Base-by-base conservation (phyloP, 1,140 invertebrate genomes). In the Drosophila albomicans region DNA sequence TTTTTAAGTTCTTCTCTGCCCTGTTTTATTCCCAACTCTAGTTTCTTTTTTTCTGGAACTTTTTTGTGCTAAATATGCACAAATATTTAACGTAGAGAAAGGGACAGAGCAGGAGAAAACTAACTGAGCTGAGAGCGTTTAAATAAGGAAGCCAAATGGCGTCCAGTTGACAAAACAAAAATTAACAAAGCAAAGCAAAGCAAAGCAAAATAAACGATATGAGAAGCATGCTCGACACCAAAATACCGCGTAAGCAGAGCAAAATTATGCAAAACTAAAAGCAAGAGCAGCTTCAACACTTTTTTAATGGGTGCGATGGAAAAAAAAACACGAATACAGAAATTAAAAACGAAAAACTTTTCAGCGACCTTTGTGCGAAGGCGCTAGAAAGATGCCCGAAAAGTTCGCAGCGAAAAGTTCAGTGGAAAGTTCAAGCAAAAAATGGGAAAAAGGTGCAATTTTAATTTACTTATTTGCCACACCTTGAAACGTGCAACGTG, bases 131-230 rank as follows among this genome's bases (percentile, higher is more conserved):
- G 20, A 62, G 49, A 48, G 57, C 65, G 71, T 62, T 74, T 79
- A 79, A 85, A 78, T 75, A 86, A 67, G 67, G 76, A 79, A 86
- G 79, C 68, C 77, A 86, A 86, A 87, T 79, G 84, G 82, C 82
- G 79, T 79, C 71, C 51, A 80, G 72, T 72, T 86, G 70, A 81
- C 81, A 81, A 78, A 78, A 73, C 15, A 3, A 6, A 59, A 66
- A 58, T 38, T 38, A 43, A 43, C 15, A 13, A 15, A 46, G 41
- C 11, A 3, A 15, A 46, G 41, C 11, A 3, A 20, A n/a, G 43
- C 13, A 46, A 46, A 16, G 10, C 7, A 25, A 10, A 25, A 25
- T 4, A 25, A 49, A 28, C 25, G n/a, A 8, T 49, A 38, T 10
- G 35, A 38, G 35, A 10, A 38, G 35, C 35, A 38, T 38, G 35